A percentile compares a stretch with the other conserved stretches of the same genome.
These are phyloP conservation scores for Bellardia bayeri DNA, from an alignment of 2,888 invertebrate genomes.

Conservation along the genomic window DNA sequence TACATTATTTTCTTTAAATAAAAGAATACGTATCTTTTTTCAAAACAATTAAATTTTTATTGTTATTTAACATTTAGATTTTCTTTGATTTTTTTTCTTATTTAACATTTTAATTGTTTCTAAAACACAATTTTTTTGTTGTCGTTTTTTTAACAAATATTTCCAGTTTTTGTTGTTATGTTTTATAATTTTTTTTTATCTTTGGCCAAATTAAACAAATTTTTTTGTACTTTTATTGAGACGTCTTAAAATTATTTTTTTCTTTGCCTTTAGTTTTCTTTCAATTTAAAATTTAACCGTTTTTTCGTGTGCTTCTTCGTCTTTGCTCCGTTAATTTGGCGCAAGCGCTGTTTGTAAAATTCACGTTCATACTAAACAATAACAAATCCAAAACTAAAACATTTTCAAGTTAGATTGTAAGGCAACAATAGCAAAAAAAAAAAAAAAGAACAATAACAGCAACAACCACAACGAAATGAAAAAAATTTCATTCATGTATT, in stretches of 20 bases:
- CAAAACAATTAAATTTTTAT: neutral
- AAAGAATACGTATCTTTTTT: neutral
- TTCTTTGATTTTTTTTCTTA: neutral
- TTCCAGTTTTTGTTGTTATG: constrained; percentile 13
- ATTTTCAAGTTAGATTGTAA: constrained; percentile 38
- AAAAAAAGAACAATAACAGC: neutral
- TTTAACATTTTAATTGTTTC: constrained; percentile 15
- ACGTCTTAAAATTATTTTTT: constrained; percentile 46
- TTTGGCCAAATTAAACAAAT: constrained; percentile 42
- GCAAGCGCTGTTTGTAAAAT: constrained; percentile 56
- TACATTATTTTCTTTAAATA: neutral
- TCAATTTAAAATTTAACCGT: constrained; percentile 56
- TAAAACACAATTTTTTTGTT: neutral
- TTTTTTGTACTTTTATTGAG: constrained; percentile 44
- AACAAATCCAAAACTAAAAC: constrained; percentile 64
- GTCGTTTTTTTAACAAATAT: neutral
- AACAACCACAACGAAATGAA: constrained; percentile 1
- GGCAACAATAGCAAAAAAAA: constrained; percentile 39
- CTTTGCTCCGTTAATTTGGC: constrained; percentile 58
- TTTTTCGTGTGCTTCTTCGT: constrained; percentile 33
- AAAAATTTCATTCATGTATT: constrained; percentile 61
- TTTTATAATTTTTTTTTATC: constrained; percentile 13
- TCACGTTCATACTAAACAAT: constrained; percentile 65
- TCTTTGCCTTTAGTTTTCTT: constrained; percentile 5
- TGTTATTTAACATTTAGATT: neutral